A percentile compares a stretch with the other conserved stretches of the same genome.
phyloP scores from a whole-genome alignment of 2,888 invertebrate genomes.

The Drosophila eohydei region DNA sequence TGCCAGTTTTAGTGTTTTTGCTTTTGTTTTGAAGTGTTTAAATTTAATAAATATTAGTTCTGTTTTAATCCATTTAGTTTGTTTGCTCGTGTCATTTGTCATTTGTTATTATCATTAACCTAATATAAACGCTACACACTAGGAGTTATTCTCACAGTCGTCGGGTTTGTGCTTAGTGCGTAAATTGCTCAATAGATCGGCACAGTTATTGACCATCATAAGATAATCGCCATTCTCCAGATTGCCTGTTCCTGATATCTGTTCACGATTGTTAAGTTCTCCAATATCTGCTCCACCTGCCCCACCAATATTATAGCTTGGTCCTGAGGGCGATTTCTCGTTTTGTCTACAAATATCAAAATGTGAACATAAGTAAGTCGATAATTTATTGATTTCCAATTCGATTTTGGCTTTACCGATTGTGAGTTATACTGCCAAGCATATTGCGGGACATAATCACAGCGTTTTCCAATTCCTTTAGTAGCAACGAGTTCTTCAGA shows the following conservation, averaged over 20 bases:
- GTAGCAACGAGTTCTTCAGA: constrained; percentile 83
- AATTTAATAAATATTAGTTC: constrained; percentile 73
- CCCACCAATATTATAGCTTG: constrained; percentile 58
- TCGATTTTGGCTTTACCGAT: constrained; percentile 65
- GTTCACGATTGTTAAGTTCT: constrained; percentile 62
- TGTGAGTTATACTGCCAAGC: constrained; percentile 84
- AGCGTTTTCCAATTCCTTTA: constrained; percentile 85
- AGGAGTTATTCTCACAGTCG: constrained; percentile 85
- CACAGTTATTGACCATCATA: constrained; percentile 88
- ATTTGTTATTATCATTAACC: constrained; percentile 43
- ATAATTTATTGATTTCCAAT: background rate
- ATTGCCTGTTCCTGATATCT: constrained; percentile 58
- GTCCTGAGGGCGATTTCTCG: constrained; percentile 72
- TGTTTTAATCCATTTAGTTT: constrained; percentile 46
- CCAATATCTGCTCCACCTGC: constrained; percentile 44
- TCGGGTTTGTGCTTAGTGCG: constrained; percentile 85
- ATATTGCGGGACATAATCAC: constrained; percentile 85
- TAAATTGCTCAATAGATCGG: constrained; percentile 87
- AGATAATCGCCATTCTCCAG: constrained; percentile 85
- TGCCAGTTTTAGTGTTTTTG: constrained; percentile 51
- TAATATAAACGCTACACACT: constrained; percentile 80
- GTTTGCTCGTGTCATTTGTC: constrained; percentile 28
- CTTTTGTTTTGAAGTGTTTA: constrained; percentile 28
- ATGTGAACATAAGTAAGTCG: background rate
- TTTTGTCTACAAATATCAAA: constrained; percentile 56